A percentile compares a stretch with the other conserved stretches of the same genome.
phyloP scores from a whole-genome alignment of 2,113 vertebrate species.

The Erinaceus europaeus region DNA sequence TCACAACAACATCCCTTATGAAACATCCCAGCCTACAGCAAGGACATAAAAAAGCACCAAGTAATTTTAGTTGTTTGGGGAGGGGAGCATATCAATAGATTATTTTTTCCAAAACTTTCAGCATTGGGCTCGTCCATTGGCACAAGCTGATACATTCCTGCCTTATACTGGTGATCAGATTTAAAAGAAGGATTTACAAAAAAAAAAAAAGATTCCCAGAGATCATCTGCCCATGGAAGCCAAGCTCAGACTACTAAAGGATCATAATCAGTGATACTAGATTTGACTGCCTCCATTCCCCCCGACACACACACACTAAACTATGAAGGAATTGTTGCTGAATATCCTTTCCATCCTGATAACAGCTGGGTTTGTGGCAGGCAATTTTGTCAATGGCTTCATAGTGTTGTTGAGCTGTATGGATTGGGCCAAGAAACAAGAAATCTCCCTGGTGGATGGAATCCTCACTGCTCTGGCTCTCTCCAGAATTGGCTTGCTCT shows the following conservation, averaged over 20 bases:
- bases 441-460: not conserved
- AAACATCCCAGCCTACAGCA: not conserved
- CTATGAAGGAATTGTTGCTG: too few species aligned
- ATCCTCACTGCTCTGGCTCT: conserved; percentile 32
- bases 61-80: not conserved
- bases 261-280: not conserved
- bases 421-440: not conserved
- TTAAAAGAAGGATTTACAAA: too few species aligned
- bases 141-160: not conserved
- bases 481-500: conserved; percentile 25
- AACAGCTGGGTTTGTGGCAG: not conserved
- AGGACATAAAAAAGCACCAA: not conserved
- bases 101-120: not conserved
- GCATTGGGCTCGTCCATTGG: not conserved
- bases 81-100: not conserved
- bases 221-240: not conserved
- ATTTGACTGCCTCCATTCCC: not conserved
- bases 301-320: too few species aligned
- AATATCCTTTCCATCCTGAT: not conserved
- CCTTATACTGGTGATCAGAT: not conserved
- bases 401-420: not conserved
- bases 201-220: not conserved
- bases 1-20: not conserved
- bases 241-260: not conserved
- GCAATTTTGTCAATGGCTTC: conserved; percentile 27